phyloP scores from a whole-genome alignment of 35 echinoderm and acorn worm species.

The Heliocidaris erythrogramma region DNA sequence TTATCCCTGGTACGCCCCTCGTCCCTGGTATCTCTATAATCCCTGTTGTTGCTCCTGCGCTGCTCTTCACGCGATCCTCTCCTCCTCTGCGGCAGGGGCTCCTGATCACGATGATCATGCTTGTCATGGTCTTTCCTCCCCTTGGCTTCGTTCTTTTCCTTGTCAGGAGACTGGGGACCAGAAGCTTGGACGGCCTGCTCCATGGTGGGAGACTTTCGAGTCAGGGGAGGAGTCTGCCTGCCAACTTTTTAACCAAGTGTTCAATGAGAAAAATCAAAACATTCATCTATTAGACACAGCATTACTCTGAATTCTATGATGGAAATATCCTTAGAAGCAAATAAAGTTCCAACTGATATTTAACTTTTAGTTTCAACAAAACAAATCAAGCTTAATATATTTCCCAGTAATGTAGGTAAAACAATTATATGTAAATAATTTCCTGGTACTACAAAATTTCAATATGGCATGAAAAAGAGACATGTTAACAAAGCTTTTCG shows the following conservation, averaged over 20 bases:
- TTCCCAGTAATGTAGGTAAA: too few relatives aligned
- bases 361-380: too few relatives aligned
- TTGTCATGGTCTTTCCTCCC: constrained; percentile 37
- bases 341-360: background rate
- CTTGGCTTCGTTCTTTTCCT: constrained; percentile 47
- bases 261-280: background rate
- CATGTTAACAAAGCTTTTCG: too few relatives aligned
- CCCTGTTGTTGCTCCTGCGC: constrained; percentile 1
- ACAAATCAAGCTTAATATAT: too few relatives aligned
- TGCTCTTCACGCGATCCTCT: constrained; percentile 48
- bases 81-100: constrained; percentile 39
- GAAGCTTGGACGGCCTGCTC: constrained; percentile 97
- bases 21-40: background rate
- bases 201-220: constrained; percentile 88
- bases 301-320: background rate
- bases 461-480: too few relatives aligned
- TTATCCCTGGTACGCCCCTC: constrained; percentile 8
- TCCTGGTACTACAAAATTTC: too few relatives aligned
- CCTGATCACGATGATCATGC: background rate
- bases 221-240: constrained; percentile 59
- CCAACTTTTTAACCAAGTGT: constrained; percentile 32
- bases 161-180: constrained; percentile 70
- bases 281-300: background rate
- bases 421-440: too few relatives aligned
- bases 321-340: background rate